Evolutionary conservation across 1,140 invertebrate genomes (phyloP).

Genomic region (Panulirus ornatus): DNA sequence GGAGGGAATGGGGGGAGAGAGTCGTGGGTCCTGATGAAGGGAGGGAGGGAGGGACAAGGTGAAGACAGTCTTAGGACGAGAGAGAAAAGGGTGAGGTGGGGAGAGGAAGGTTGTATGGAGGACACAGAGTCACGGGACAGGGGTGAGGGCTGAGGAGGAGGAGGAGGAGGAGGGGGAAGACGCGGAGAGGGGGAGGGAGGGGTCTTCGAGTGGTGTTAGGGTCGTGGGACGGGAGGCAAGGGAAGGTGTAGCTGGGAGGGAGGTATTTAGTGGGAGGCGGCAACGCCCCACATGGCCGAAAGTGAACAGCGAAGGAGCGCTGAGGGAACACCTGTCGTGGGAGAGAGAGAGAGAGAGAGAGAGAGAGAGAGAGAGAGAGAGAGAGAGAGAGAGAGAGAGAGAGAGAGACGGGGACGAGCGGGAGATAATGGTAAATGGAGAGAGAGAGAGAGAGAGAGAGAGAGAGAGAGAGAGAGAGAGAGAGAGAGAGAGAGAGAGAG

Average conservation of each 20-base stretch:
- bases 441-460: background rate
- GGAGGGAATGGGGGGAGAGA: no score
- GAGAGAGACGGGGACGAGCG: background rate
- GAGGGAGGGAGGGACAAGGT: background rate
- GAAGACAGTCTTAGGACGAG: background rate
- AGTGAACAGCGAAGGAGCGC: background rate
- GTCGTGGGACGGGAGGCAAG: background rate
- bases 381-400: background rate
- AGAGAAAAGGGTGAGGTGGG: background rate
- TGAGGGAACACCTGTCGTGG: background rate
- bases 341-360: background rate
- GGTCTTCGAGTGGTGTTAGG: no score
- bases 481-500: no score
- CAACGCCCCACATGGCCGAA: slow-evolving; percentile 15
- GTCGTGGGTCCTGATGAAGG: background rate
- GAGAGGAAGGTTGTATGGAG: background rate
- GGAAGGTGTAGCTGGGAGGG: background rate
- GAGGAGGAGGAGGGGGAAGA: background rate
- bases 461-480: background rate
- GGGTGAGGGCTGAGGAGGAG: background rate
- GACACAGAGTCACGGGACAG: background rate
- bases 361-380: background rate
- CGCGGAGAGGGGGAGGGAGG: background rate
- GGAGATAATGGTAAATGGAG: background rate
- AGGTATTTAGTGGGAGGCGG: slow-evolving; percentile 25